Percentiles rank a stretch among this genome's conserved stretches.
phyloP scores from a whole-genome alignment of 2,113 vertebrate genomes.

The Albula glossodonta region DNA sequence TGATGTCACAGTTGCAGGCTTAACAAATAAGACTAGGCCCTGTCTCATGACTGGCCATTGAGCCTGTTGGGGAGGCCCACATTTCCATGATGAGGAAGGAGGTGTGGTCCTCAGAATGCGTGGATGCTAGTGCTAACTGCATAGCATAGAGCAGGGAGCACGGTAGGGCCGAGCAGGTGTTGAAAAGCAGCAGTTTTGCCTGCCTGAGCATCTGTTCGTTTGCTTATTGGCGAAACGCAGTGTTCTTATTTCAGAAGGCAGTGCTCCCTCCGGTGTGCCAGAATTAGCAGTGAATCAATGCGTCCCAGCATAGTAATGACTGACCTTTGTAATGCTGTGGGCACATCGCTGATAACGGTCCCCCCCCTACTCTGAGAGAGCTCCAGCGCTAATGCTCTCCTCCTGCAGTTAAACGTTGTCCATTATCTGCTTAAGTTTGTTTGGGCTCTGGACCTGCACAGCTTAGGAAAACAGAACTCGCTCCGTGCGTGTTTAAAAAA shows the following conservation, averaged over 20 bases:
- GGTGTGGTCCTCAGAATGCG: too few relatives aligned
- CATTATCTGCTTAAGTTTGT: neutral
- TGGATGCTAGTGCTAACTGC: too few relatives aligned
- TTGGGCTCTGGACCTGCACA: too few relatives aligned
- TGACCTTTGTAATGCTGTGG: slow-evolving; percentile 25
- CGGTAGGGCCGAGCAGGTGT: too few relatives aligned
- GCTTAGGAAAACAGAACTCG: too few relatives aligned
- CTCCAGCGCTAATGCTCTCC: neutral
- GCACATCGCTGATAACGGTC: neutral
- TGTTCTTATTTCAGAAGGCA: slow-evolving; percentile 9
- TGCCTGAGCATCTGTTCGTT: neutral
- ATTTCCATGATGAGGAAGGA: too few relatives aligned
- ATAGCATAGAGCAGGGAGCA: too few relatives aligned
- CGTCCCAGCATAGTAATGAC: neutral
- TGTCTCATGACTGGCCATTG: too few relatives aligned
- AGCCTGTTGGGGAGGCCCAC: too few relatives aligned
- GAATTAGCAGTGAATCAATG: slow-evolving; percentile 12
- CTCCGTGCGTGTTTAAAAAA: too few relatives aligned
- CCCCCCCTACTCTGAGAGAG: neutral
- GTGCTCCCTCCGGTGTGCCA: neutral
- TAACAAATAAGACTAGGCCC: too few relatives aligned
- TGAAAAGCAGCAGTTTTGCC: neutral
- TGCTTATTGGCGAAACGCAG: neutral
- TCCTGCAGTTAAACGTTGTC: neutral
- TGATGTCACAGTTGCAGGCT: too few relatives aligned